Percentiles rank a stretch among this genome's conserved stretches.
Conservation (phyloP, 2,888 invertebrate genomes). For the Alloplasta piceator region DNA sequence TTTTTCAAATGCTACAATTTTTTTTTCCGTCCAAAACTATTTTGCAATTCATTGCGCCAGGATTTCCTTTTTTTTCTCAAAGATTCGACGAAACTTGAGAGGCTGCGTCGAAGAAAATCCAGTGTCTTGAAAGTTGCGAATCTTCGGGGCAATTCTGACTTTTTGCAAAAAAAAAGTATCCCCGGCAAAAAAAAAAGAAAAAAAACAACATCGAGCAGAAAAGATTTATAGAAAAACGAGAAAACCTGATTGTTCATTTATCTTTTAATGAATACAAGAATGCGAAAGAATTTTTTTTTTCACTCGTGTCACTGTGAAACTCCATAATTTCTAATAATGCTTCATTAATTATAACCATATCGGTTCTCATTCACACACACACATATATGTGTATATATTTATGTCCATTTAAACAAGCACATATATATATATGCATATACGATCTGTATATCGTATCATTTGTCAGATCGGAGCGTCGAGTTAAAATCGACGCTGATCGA, state of each 20-base stretch:
- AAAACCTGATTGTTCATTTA: constrained; percentile 38
- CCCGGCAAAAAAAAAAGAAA: constrained; percentile 18
- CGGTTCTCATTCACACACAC: constrained; percentile 72
- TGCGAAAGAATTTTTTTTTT: constrained; percentile 37
- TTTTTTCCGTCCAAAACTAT: too few species aligned
- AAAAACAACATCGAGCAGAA: constrained; percentile 58
- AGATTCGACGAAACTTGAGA: constrained; percentile 30
- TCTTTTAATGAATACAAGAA: constrained; percentile 33
- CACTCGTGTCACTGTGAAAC: constrained; percentile 75
- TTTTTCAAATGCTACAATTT: neutral
- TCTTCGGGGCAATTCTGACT: constrained; percentile 55
- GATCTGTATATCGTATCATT: constrained; percentile 73
- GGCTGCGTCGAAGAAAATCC: constrained; percentile 74
- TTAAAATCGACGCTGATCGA: constrained; percentile 23
- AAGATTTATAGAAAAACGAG: constrained; percentile 12
- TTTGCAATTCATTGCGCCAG: neutral
- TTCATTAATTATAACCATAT: constrained; percentile 66
- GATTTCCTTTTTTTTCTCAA: neutral
- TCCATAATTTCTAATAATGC: constrained; percentile 69
- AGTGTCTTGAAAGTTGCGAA: constrained; percentile 68
- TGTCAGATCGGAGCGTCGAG: constrained; percentile 65
- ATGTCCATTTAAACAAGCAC: neutral
- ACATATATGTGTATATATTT: neutral
- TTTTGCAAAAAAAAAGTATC: constrained; percentile 24
- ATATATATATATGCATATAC: constrained; percentile 1